Evolutionary conservation across 2,888 invertebrate species (phyloP), one percentile per base, ranked within the genome.

Genomic region (Hecatera dysodea): DNA sequence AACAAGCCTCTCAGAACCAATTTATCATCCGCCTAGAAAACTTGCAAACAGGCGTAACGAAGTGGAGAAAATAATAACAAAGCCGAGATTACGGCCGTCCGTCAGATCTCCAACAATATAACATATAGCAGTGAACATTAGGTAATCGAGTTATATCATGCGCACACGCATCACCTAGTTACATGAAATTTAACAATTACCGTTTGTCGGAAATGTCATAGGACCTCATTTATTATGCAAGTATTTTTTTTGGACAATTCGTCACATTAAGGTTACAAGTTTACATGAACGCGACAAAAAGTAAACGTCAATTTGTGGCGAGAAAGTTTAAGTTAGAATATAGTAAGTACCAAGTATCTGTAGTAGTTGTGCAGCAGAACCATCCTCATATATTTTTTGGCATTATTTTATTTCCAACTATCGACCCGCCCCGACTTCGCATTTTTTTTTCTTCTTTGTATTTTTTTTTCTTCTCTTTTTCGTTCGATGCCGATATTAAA

Each of bases 141-240:
- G 56, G 60, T 81, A 85, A 84, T 66, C 67, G 52, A 33, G 78
- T 83, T 83, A 76, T 84, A 84, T 84, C 74, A 83, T 56, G 67
- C 22, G 68, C 70, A 67, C 72, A 78, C 78, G 77, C 76, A 79
- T 60, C 72, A 67, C 78, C 74, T 85, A 69, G 81, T 82, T 83
- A 83, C 73, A 85, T 75, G 83, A 70, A 85, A 66, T 75, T 74
- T 64, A 71, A 83, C 81, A 85, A 79, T 81, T 83, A 82, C 80
- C 42, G 53, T 72, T 72, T 81, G 76, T 76, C 81, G 83, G 85
- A 85, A 84, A 74, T 83, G 72, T 76, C 73, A 50, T 68, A 71
- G 57, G 59, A 66, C 53, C 60, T 67, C 44, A 27, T 74, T 71
- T 75, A 70, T 84, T 84, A 78, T 78, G 71, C 78, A 82, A 84